Evolutionary conservation across 2,797 vertebrate species (phyloP).

Genomic region (Ceryle rudis): DNA sequence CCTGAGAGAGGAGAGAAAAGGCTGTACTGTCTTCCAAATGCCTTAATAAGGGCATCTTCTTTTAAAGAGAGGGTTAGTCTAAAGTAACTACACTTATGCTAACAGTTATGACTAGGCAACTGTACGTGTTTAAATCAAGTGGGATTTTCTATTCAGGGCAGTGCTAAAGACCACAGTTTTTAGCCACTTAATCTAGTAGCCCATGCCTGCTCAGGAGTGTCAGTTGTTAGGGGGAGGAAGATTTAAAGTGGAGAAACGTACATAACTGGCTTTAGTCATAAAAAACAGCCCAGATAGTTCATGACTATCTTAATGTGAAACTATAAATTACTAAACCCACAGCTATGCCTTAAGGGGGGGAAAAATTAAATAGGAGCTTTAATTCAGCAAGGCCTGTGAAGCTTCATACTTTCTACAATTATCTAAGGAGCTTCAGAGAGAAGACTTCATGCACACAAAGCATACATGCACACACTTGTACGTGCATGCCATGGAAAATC

Average conservation of each 20-base stretch:
- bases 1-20: conserved; percentile 43
- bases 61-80: conserved; percentile 2
- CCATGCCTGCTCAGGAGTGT: background rate
- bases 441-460: background rate
- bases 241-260: background rate
- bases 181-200: conserved; percentile 25
- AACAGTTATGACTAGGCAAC: conserved; percentile 64
- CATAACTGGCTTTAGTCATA: conserved; percentile 3
- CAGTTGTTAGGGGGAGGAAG: conserved; percentile 14
- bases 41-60: conserved; percentile 73
- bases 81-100: conserved; percentile 31
- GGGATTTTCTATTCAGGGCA: conserved; percentile 45
- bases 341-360: background rate
- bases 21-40: conserved; percentile 32
- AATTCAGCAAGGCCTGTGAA: background rate
- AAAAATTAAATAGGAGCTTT: background rate
- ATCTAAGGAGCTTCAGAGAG: background rate
- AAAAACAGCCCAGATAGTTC: background rate
- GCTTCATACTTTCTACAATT: background rate
- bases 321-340: conserved; percentile 22
- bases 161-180: background rate
- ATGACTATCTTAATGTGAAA: background rate
- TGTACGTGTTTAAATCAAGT: conserved; percentile 51
- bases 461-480: rapidly evolving
- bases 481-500: background rate